Percentiles rank a stretch among this genome's conserved stretches.
These are phyloP conservation scores for Trematomus bernacchii DNA, from an alignment of 2,797 vertebrate species.

Conservation along the genomic window DNA sequence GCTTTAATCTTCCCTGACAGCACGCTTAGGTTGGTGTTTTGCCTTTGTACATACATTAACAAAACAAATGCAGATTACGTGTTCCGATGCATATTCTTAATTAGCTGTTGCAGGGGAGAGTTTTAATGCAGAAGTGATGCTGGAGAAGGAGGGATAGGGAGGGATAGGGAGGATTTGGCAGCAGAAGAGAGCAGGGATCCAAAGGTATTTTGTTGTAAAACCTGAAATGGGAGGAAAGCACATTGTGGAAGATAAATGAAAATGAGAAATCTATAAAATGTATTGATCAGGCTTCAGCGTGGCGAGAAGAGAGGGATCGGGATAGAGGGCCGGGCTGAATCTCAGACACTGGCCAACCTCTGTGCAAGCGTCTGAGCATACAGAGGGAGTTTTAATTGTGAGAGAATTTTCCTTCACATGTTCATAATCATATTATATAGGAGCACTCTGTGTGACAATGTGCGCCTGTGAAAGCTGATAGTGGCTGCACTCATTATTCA, in stretches of 20 bases:
- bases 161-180: constrained; percentile 46
- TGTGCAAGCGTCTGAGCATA: constrained; percentile 31
- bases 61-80: constrained; percentile 51
- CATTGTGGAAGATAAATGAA: constrained; percentile 68
- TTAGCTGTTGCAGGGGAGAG: constrained; percentile 45
- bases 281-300: constrained; percentile 56
- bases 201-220: constrained; percentile 59
- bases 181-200: constrained; percentile 42
- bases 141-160: constrained; percentile 14
- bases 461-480: constrained; percentile 49
- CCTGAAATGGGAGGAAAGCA: constrained; percentile 55
- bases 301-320: constrained; percentile 13
- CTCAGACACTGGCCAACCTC: constrained; percentile 35
- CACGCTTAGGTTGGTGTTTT: constrained; percentile 68
- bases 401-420: constrained; percentile 35
- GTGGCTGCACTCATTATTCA: constrained; percentile 49
- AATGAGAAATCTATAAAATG: constrained; percentile 71
- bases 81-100: constrained; percentile 48
- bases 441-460: constrained; percentile 20
- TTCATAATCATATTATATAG: constrained; percentile 45
- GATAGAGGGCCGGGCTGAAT: constrained; percentile 33
- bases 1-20: constrained; percentile 78
- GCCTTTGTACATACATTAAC: constrained; percentile 52
- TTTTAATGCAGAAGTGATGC: constrained; percentile 48
- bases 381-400: constrained; percentile 31